Conservation (phyloP, 2,797 vertebrate species). For the Rhynchonycteris naso region DNA sequence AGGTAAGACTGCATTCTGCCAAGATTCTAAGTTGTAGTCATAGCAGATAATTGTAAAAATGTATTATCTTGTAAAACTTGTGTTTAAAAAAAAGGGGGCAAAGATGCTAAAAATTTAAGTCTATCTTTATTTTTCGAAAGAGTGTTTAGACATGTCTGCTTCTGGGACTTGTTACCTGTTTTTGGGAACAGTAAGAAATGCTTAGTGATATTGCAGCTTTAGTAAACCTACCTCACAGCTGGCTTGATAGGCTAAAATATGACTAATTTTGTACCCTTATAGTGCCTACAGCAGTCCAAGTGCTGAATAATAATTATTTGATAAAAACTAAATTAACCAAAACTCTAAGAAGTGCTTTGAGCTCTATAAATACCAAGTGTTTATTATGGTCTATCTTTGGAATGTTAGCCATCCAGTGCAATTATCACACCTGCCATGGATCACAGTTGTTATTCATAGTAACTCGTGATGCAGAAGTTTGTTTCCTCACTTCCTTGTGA, state of each 20-base stretch:
- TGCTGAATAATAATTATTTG: background rate
- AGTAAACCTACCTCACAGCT: conserved; percentile 75
- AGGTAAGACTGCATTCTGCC: conserved; percentile 52
- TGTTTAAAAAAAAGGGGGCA: conserved; percentile 33
- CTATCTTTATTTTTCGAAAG: conserved; percentile 67
- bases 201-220: background rate
- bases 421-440: background rate
- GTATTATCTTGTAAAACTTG: conserved; percentile 75
- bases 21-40: conserved; percentile 42
- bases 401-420: conserved; percentile 38
- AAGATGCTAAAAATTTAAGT: conserved; percentile 55
- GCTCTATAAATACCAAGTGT: background rate
- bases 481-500: background rate
- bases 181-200: conserved; percentile 7
- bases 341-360: conserved; percentile 23
- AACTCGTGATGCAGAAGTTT: background rate
- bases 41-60: conserved; percentile 72
- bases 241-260: background rate
- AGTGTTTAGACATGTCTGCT: conserved; percentile 51
- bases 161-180: background rate
- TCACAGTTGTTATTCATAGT: background rate
- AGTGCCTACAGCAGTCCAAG: conserved; percentile 58
- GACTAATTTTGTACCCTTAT: background rate
- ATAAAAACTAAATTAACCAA: background rate
- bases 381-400: background rate